Conservation (phyloP, 2,113 vertebrate species). For the Takifugu bimaculatus region DNA sequence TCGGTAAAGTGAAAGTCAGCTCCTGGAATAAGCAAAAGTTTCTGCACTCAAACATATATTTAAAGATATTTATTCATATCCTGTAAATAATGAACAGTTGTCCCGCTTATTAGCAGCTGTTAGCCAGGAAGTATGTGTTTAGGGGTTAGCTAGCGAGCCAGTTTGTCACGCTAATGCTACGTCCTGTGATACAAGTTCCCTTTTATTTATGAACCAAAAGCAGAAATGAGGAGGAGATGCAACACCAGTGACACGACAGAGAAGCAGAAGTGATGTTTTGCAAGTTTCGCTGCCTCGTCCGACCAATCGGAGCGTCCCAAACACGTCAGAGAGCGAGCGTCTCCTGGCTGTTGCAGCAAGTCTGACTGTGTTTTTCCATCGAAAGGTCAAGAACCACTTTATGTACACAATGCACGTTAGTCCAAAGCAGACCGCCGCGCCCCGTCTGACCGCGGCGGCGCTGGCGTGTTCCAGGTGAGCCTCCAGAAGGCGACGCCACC, state of each 20-base stretch:
- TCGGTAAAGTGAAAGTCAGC: too few relatives aligned
- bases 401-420: slow-evolving; percentile 31
- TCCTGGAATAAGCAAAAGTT: too few relatives aligned
- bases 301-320: slow-evolving; percentile 17
- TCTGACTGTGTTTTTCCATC: slow-evolving; percentile 46
- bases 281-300: slow-evolving; percentile 2
- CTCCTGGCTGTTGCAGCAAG: slow-evolving; percentile 27
- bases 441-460: slow-evolving; percentile 8
- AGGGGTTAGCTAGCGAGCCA: too few relatives aligned
- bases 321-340: slow-evolving; percentile 15
- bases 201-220: slow-evolving; percentile 39
- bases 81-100: too few relatives aligned
- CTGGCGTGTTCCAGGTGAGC: slow-evolving; percentile 34
- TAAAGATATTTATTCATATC: too few relatives aligned
- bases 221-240: slow-evolving; percentile 42
- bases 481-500: slow-evolving; percentile 1
- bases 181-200: slow-evolving; percentile 10
- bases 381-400: slow-evolving; percentile 49
- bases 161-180: too few relatives aligned
- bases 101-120: too few relatives aligned
- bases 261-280: slow-evolving; percentile 47
- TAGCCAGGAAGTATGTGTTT: too few relatives aligned
- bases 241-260: slow-evolving; percentile 2
- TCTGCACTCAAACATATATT: too few relatives aligned
- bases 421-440: slow-evolving; percentile 18